phyloP scores from a whole-genome alignment of 2,113 vertebrate genomes.

The Anseranas semipalmata region DNA sequence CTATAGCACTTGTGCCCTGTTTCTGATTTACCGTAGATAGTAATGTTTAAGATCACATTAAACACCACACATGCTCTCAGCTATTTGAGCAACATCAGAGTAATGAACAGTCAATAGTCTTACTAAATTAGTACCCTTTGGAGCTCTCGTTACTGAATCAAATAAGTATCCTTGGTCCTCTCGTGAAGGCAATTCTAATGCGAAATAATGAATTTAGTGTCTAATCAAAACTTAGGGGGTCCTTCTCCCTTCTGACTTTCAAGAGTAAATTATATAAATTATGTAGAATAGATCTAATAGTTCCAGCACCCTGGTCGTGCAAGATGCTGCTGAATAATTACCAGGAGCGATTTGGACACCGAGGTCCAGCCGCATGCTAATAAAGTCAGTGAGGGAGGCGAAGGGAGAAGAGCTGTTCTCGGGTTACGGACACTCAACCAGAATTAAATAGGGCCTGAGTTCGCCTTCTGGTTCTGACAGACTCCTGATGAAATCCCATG shows the following conservation, averaged over 20 bases:
- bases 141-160: constrained; percentile 67
- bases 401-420: neutral
- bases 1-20: constrained; percentile 68
- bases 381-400: neutral
- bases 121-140: constrained; percentile 72
- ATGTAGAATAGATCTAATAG: constrained; percentile 13
- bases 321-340: neutral
- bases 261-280: constrained; percentile 37
- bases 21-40: constrained; percentile 81
- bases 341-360: neutral
- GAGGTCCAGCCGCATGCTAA: neutral
- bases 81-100: constrained; percentile 73
- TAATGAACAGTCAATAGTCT: constrained; percentile 77
- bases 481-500: neutral
- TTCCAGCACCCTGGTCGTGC: constrained; percentile 17
- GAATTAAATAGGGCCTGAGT: neutral
- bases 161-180: constrained; percentile 67
- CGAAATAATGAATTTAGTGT: constrained; percentile 65
- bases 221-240: constrained; percentile 63
- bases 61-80: constrained; percentile 73
- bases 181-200: constrained; percentile 45
- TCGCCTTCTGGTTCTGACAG: neutral
- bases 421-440: neutral
- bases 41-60: constrained; percentile 81
- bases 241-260: constrained; percentile 54